Percentiles rank a stretch among this genome's conserved stretches.
phyloP scores from a whole-genome alignment of 2,113 vertebrate species.

The Mungos mungo region DNA sequence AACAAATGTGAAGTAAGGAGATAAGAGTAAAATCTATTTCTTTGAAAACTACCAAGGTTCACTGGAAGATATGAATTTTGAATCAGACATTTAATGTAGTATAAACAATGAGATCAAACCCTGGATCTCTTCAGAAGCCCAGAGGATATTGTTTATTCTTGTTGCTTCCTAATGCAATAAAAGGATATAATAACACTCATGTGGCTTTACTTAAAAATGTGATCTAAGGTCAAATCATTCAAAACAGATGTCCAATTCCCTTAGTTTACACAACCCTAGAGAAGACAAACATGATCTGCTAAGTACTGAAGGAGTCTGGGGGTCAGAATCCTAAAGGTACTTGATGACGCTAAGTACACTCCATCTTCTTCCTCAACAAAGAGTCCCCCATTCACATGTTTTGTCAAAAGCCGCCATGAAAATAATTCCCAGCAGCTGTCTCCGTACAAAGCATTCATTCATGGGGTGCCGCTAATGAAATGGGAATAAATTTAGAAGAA shows the following conservation, averaged over 20 bases:
- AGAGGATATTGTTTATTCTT: conserved; percentile 7
- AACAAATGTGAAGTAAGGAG: conserved; percentile 28
- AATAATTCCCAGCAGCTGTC: not conserved
- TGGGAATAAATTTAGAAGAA: not conserved
- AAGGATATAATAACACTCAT: conserved; percentile 34
- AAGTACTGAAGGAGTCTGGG: not conserved
- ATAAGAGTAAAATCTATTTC: conserved; percentile 4
- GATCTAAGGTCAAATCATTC: conserved; percentile 63
- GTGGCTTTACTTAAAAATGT: conserved; percentile 55
- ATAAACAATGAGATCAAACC: conserved; percentile 23
- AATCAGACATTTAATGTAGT: conserved; percentile 35
- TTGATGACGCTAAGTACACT: not conserved
- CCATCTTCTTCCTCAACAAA: not conserved
- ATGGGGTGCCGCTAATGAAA: not conserved
- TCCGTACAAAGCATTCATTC: not conserved
- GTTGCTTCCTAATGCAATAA: conserved; percentile 51
- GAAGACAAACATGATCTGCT: conserved; percentile 21
- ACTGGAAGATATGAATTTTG: conserved; percentile 41
- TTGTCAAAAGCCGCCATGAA: not conserved
- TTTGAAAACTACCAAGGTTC: conserved; percentile 1
- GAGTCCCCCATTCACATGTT: not conserved
- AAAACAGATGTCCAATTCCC: conserved; percentile 71
- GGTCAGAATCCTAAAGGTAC: not conserved
- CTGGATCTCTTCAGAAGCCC: conserved; percentile 41
- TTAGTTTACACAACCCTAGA: conserved; percentile 46